Base-by-base conservation (phyloP, 2,113 vertebrate genomes). In the Jaculus jaculus region DNA sequence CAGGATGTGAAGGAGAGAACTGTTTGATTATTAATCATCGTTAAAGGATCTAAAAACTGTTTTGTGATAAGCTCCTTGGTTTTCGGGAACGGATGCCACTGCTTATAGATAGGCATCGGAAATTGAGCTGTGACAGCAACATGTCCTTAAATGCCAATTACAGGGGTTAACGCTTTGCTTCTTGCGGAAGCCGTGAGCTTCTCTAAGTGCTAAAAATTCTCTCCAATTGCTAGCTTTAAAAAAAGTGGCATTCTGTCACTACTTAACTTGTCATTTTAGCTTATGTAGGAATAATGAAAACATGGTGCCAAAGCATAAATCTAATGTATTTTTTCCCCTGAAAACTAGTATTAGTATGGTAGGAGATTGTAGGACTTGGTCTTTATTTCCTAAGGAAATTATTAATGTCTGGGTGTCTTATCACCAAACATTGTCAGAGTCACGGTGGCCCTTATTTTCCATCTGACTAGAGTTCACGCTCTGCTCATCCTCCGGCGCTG, bases 21-120 rank as follows among this genome's bases (percentile, higher is more conserved):
- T 97, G 95, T 54, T 94, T 96, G 90, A 87, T 97, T 93, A 94
- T 96, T 89, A 96, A 95, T 96, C 75, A 87, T 24, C 39, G 24
- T 18, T 34, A 74, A 75, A 34, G 61, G 7, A 71, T 90, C 84
- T 6, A 90, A 1, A 61, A 90, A 81, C 92, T 60, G 32, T 92
- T 95, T 92, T 91, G 17, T 94, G 90, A 63, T 96, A 97, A 96
- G 77, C 97, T 78, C 93, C 95, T 96, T 88, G 78, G 42, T 96
- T 83, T 93, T 30, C 69, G 96, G 96, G 66, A 37, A 60, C 42
- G 4, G 91, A 60, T 73, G 26, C 34, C 93, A 51, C 89, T 87
- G 71, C 75, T 95, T 95, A 73, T n/a, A 90, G 90, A 83, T 79
- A 96, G 91, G 37, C 32, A 88, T 94, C 86, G 96, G 81, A 97